phyloP scores from a whole-genome alignment of 1,140 invertebrate species.

The Manduca sexta region DNA sequence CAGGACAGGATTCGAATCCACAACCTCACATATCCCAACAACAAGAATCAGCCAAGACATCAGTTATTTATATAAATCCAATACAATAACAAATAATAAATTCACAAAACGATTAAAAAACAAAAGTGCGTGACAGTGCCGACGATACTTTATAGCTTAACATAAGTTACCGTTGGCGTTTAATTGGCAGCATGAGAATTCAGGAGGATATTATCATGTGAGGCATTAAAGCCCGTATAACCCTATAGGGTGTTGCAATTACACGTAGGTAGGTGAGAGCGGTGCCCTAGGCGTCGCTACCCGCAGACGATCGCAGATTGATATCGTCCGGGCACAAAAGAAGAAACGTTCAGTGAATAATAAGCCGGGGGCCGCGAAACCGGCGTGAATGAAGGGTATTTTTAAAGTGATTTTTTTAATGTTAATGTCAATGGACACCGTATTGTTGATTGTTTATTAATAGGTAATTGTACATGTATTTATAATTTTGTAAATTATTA shows the following conservation, averaged over 20 bases:
- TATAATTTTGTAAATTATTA: no score
- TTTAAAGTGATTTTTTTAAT: background rate
- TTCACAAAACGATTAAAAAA: no score
- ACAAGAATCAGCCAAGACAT: no score
- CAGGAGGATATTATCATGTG: conserved; percentile 39
- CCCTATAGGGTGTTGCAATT: conserved; percentile 43
- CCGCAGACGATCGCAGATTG: conserved; percentile 32
- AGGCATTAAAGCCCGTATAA: conserved; percentile 31
- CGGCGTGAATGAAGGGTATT: background rate
- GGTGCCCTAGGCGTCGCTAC: conserved; percentile 32
- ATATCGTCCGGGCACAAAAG: conserved; percentile 36
- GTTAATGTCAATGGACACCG: no score
- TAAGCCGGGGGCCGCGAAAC: conserved; percentile 18
- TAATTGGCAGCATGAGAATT: conserved; percentile 45
- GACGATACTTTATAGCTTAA: no score
- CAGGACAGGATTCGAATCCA: no score
- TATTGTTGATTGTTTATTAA: no score
- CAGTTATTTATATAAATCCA: no score
- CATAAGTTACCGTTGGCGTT: conserved; percentile 21
- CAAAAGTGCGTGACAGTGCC: no score
- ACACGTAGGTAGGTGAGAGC: conserved; percentile 32
- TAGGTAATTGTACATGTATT: no score
- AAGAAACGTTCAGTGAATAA: conserved; percentile 35
- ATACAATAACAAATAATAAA: no score
- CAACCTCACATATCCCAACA: no score